Evolutionary conservation across 1,140 invertebrate genomes (phyloP).

Genomic region (Drosophila varians): DNA sequence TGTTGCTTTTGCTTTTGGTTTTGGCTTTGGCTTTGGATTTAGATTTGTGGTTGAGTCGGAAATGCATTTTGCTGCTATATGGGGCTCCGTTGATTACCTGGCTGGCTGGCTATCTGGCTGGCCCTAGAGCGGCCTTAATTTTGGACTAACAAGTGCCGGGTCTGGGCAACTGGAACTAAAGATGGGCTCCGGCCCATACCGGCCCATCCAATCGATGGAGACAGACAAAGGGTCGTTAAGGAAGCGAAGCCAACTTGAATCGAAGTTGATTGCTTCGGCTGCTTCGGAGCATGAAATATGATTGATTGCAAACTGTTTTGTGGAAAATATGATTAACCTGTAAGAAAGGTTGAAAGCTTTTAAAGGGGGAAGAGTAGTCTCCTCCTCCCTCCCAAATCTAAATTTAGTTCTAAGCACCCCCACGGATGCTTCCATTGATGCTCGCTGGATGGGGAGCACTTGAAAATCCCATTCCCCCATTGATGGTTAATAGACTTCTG

Average conservation of each 20-base stretch:
- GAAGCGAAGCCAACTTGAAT: conserved; percentile 17
- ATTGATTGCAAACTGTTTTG: conserved; percentile 18
- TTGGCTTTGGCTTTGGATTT: neutral
- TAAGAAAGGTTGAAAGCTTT: neutral
- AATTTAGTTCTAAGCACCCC: neutral
- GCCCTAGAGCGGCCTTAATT: conserved; percentile 23
- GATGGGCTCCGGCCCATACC: conserved; percentile 4
- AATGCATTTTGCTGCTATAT: conserved; percentile 16
- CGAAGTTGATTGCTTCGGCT: conserved; percentile 22
- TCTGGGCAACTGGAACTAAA: conserved; percentile 9
- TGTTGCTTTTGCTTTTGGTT: neutral
- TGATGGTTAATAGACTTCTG: conserved; percentile 38
- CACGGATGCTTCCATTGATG: neutral
- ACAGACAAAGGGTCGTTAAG: conserved; percentile 25
- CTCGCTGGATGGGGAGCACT: conserved; percentile 6
- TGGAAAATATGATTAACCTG: conserved; percentile 3
- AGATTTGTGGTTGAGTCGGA: conserved; percentile 30
- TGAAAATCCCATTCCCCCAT: neutral
- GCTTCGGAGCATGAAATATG: conserved; percentile 21
- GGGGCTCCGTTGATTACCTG: conserved; percentile 24
- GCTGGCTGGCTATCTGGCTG: too few relatives aligned
- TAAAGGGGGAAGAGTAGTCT: neutral
- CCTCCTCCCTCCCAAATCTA: too few relatives aligned
- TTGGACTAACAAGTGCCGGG: conserved; percentile 30
- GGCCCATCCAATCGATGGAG: conserved; percentile 11